Evolutionary conservation across 2,888 invertebrate genomes (phyloP), one percentile per base, ranked within the genome.

Genomic region (Pollenia labialis): DNA sequence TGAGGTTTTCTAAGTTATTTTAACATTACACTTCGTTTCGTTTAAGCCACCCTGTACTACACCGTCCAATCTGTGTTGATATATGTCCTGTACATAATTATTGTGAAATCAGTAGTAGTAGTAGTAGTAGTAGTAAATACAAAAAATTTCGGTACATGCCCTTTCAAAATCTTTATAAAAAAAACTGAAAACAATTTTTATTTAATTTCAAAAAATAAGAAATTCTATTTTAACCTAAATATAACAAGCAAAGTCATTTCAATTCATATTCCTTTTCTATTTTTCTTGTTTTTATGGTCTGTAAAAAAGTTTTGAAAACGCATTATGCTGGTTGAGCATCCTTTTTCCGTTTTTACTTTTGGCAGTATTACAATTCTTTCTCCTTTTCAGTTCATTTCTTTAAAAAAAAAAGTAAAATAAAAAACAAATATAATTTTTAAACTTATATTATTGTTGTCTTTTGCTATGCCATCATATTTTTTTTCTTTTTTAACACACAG

Each of bases 321-420:
- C 86, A 83, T 86, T 86, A 86, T 83, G 83, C 72, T 83, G 80
- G 86, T 72, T 76, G 75, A 76, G 85, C 82, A 82, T 79, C 80
- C 83, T 81, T 62, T 82, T 83, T 77, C 79, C 82, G 82, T 71
- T 48, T 54, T 75, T 44, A 66, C 79, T 75, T 75, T 86, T 83
- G 86, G 86, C 86, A 80, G 56, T 48, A 44, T 71, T 76, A 80
- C 79, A 83, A 77, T 79, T 42, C 50, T 16, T 60, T 64, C 12
- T 66, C 12, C 32, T 44, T 79, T 82, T 75, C n/a, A 71, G 11
- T 52, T 76, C 74, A 56, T 52, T 44, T 79, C 32, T 69, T 44
- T 23, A 48, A 50, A 62, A n/a, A 76, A 64, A 80, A 50, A 79
- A 71, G 2, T 2, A 23, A 23, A 23, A 23, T 32, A 32, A 32